These are phyloP conservation scores for Perca schrenkii DNA, from an alignment of 2,113 vertebrate genomes.

Conservation along the genomic window DNA sequence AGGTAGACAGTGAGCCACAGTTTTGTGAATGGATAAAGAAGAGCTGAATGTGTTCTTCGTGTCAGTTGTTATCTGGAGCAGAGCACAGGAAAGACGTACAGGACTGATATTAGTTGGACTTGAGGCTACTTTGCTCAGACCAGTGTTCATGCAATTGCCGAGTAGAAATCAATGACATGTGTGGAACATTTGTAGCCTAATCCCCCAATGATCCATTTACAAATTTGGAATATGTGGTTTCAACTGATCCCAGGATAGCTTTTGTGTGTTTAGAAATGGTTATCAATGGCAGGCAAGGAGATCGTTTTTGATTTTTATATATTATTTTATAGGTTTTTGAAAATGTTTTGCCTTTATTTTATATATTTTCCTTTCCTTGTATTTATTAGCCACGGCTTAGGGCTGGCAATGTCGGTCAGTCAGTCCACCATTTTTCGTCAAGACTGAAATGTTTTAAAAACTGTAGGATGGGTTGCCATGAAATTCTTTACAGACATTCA, in stretches of 20 bases:
- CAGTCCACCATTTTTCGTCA: neutral
- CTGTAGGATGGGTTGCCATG: neutral
- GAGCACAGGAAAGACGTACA: conserved; percentile 35
- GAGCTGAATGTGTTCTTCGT: conserved; percentile 36
- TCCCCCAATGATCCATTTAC: conserved; percentile 58
- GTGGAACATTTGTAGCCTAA: conserved; percentile 65
- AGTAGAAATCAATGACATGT: conserved; percentile 59
- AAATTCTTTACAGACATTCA: neutral
- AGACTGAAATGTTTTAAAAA: neutral
- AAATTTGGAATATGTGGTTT: conserved; percentile 56
- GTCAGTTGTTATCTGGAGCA: conserved; percentile 41
- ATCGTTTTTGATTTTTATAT: neutral
- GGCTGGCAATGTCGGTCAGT: neutral
- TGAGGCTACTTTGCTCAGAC: conserved; percentile 36
- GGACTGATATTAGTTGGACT: conserved; percentile 46
- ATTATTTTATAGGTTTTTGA: neutral
- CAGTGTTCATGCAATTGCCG: conserved; percentile 34
- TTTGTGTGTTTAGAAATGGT: conserved; percentile 25
- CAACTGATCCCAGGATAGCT: conserved; percentile 36
- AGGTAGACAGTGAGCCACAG: neutral
- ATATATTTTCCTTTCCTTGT: neutral
- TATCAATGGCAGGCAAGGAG: conserved; percentile 4
- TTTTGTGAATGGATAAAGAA: conserved; percentile 32
- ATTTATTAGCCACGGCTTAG: neutral
- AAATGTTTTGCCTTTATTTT: neutral